Evolutionary conservation across 2,888 invertebrate genomes (phyloP).

Genomic region (Rhogogaster chlorosoma): DNA sequence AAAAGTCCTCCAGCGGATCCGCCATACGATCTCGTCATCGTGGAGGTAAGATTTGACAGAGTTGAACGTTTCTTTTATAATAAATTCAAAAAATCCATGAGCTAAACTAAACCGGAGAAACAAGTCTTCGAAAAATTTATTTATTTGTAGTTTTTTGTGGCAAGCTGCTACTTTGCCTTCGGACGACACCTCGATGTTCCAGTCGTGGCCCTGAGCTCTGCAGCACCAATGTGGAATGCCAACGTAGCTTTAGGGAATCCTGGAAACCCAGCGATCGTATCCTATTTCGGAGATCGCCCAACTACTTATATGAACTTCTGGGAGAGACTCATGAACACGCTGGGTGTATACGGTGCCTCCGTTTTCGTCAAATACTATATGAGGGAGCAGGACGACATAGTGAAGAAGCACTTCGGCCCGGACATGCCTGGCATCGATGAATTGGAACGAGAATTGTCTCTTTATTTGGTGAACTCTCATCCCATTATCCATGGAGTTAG

Average conservation of each 20-base stretch:
- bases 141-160: slow-evolving; percentile 65
- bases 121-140: neutral
- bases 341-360: slow-evolving; percentile 57
- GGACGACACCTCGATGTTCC: slow-evolving; percentile 67
- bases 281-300: slow-evolving; percentile 55
- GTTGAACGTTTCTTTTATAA: neutral
- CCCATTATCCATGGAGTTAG: slow-evolving; percentile 77
- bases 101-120: neutral
- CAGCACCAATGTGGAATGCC: slow-evolving; percentile 65
- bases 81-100: neutral
- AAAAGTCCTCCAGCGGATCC: slow-evolving; percentile 63
- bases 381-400: slow-evolving; percentile 60
- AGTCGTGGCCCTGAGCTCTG: slow-evolving; percentile 64
- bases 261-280: slow-evolving; percentile 64
- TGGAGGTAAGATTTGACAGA: slow-evolving; percentile 61
- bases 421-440: slow-evolving; percentile 74
- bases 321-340: slow-evolving; percentile 65
- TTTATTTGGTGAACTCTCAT: slow-evolving; percentile 80
- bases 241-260: slow-evolving; percentile 67
- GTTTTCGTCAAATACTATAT: neutral
- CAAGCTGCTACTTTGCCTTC: slow-evolving; percentile 67
- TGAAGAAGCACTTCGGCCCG: slow-evolving; percentile 63
- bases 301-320: slow-evolving; percentile 63
- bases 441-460: slow-evolving; percentile 78
- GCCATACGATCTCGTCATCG: slow-evolving; percentile 65